Evolutionary conservation across 2,797 vertebrate species (phyloP), one percentile per base, ranked within the genome.

Genomic region (Sphaeramia orbicularis): DNA sequence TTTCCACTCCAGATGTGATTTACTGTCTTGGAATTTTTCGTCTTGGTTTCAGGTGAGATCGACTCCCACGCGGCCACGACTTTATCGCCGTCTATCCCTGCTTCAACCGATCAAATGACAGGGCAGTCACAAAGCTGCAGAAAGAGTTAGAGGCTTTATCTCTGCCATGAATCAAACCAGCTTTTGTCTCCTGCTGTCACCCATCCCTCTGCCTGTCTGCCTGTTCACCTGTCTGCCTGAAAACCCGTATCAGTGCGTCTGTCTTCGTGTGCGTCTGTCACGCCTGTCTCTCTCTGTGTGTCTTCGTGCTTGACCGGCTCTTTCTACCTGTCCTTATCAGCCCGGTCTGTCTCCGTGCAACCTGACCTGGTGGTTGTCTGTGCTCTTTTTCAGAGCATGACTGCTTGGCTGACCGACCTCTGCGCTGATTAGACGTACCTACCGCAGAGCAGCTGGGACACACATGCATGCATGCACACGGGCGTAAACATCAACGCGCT

Each of bases 371-470:
- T 68, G 40, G 57, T 78, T 77, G 74, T 89, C 78, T 81, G 65
- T 76, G 65, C 66, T 76, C 65, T 86, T 81, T 86, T 80, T 84
- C 83, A 81, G 84, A 87, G 82, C 74, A 32, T 76, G 80, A 84
- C 86, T 84, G 75, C 57, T 75, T 74, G 74, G 72, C 74, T 54
- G 70, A 65, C 57, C 19, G 71, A 87, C 89, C 86, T 81, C 64
- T 81, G 80, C 49, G 49, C 67, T 80, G 80, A 89, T 91, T 86
- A 85, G 74, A 68, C 21, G 66, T 85, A 91, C 90, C 91, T 91
- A 91, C 91, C 89, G 71, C 91, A 89, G 88, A 82, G 81, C 36
- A 75, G 59, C 67, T 16, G 18, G 27, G 55, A 62, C 54, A 77
- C 74, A 73, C 67, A 73, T 42, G 19, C 53, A 61, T 18, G 43